Evolutionary conservation across 2,888 invertebrate genomes (phyloP).

Genomic region (Adelognathus sp.): DNA sequence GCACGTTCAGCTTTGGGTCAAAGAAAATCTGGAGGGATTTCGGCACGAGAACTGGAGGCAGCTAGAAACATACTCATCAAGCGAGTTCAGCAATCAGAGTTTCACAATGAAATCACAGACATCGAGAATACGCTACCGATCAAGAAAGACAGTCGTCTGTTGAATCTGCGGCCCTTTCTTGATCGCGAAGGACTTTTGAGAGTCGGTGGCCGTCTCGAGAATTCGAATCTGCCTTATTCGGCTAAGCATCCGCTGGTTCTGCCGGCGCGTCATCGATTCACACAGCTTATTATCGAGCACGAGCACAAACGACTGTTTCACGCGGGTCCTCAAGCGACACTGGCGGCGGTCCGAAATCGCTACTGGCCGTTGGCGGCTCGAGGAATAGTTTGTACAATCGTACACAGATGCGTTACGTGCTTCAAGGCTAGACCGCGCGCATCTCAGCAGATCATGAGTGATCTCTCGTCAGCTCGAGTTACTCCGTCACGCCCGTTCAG

Average conservation of each 20-base stretch:
- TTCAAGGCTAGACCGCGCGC: constrained; percentile 52
- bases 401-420: constrained; percentile 58
- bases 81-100: constrained; percentile 1
- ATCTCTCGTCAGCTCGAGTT: constrained; percentile 65
- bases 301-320: constrained; percentile 35
- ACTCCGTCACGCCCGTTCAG: constrained; percentile 63
- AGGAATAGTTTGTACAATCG: constrained; percentile 1
- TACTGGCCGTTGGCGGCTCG: constrained; percentile 47
- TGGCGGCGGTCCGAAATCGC: constrained; percentile 14
- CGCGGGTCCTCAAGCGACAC: constrained; percentile 28
- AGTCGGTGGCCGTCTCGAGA: constrained; percentile 18
- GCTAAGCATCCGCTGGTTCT: constrained; percentile 31
- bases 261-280: not conserved
- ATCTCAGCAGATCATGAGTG: constrained; percentile 64
- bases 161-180: constrained; percentile 18
- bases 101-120: not conserved
- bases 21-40: not conserved
- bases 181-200: not conserved
- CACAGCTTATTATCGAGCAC: constrained; percentile 25
- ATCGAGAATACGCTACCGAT: not conserved
- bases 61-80: not conserved
- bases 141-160: not conserved
- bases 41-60: not conserved
- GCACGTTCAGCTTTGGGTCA: not conserved
- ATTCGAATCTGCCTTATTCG: constrained; percentile 20